Percentiles rank a stretch among this genome's conserved stretches.
Evolutionary conservation across 2,797 vertebrate species (phyloP).

Genomic region (Micropoecilia bifurca): DNA sequence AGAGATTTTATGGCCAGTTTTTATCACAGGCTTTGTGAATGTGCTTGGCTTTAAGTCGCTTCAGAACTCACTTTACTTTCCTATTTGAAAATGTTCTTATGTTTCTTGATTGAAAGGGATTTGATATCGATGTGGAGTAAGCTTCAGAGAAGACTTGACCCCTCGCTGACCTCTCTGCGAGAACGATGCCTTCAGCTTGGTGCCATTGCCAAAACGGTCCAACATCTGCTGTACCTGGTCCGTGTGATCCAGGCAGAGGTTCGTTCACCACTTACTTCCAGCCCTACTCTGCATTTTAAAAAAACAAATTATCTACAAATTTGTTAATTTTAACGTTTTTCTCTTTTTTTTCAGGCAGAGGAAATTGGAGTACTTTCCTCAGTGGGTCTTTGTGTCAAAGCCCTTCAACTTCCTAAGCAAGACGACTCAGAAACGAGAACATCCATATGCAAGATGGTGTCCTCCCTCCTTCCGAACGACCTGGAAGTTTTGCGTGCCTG

Average conservation of each 20-base stretch:
- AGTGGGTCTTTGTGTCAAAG: constrained; percentile 93
- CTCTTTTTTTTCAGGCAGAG: constrained; percentile 82
- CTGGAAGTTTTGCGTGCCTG: constrained; percentile 95
- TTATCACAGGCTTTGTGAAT: neutral
- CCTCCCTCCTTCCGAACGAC: constrained; percentile 92
- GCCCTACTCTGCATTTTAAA: neutral
- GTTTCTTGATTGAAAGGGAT: constrained; percentile 83
- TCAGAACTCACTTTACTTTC: neutral
- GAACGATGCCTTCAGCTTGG: constrained; percentile 98
- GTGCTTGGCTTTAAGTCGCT: neutral
- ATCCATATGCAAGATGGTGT: constrained; percentile 93
- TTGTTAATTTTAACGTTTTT: constrained; percentile 10
- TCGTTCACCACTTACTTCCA: constrained; percentile 20
- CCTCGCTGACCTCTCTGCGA: constrained; percentile 91
- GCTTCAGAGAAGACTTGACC: constrained; percentile 93
- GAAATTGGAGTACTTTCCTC: constrained; percentile 90
- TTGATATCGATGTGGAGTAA: constrained; percentile 97
- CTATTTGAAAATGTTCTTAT: neutral
- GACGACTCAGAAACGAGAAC: constrained; percentile 91
- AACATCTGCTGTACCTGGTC: constrained; percentile 95
- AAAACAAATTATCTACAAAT: neutral
- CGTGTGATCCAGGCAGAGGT: constrained; percentile 96
- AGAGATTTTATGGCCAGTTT: neutral
- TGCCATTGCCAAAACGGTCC: constrained; percentile 94
- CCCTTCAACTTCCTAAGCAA: constrained; percentile 92